Evolutionary conservation across 2,888 invertebrate species (phyloP).

Genomic region (Allygus modestus): DNA sequence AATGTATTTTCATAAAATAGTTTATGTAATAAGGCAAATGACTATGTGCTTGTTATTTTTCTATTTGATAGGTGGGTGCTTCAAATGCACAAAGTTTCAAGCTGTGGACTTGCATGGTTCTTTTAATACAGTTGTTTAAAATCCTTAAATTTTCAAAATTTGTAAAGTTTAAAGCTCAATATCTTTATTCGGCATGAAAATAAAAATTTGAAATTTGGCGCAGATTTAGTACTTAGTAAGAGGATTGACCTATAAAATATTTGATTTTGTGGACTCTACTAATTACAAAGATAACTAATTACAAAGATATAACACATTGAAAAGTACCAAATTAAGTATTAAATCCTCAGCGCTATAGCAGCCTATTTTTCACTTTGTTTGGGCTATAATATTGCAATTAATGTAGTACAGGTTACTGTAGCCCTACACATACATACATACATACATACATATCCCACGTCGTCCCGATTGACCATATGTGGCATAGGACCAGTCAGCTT

Average conservation of each 20-base stretch:
- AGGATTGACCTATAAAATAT: constrained; percentile 3
- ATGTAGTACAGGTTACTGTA: too few relatives aligned
- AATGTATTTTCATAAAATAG: not conserved
- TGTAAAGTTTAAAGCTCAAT: too few relatives aligned
- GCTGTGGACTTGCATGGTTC: too few relatives aligned
- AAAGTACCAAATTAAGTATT: constrained; percentile 19
- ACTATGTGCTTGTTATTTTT: too few relatives aligned
- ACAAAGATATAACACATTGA: constrained; percentile 23
- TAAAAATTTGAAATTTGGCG: constrained; percentile 29
- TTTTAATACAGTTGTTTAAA: too few relatives aligned
- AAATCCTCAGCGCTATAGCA: not conserved
- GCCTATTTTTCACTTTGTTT: not conserved
- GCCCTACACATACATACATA: too few relatives aligned
- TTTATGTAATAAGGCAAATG: too few relatives aligned
- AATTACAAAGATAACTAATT: constrained; percentile 7
- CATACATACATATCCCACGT: too few relatives aligned
- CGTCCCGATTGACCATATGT: not conserved
- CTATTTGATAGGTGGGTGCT: too few relatives aligned
- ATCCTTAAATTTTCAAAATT: too few relatives aligned
- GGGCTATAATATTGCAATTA: not conserved
- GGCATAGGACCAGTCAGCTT: too few relatives aligned
- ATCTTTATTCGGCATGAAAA: constrained; percentile 25
- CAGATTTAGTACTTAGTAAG: constrained; percentile 26
- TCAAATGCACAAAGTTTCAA: too few relatives aligned
- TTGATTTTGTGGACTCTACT: constrained; percentile 42